A percentile compares a stretch with the other conserved stretches of the same genome.
These are phyloP conservation scores for Penaeus monodon DNA, from an alignment of 2,888 invertebrate species.

Conservation along the genomic window DNA sequence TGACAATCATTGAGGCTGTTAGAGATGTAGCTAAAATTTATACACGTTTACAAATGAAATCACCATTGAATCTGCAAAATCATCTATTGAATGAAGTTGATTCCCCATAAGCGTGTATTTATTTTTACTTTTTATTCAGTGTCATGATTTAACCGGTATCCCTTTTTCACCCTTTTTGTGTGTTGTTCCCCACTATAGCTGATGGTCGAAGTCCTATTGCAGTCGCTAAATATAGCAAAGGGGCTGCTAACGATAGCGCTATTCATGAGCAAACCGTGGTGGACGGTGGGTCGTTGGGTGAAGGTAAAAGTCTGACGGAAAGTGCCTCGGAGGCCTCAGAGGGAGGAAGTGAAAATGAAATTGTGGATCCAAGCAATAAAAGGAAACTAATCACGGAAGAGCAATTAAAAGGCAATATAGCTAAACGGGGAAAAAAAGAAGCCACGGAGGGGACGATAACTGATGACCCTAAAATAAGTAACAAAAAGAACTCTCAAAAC, in stretches of 20 bases:
- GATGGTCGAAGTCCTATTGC: slow-evolving; percentile 8
- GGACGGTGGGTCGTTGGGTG: too few relatives aligned
- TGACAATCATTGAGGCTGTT: too few relatives aligned
- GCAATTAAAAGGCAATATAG: background rate
- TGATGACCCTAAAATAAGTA: background rate
- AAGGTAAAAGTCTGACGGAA: background rate
- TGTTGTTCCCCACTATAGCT: slow-evolving; percentile 34
- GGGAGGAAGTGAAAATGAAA: slow-evolving; percentile 5
- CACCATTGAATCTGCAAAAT: background rate
- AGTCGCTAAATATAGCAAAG: slow-evolving; percentile 21
- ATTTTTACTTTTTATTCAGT: slow-evolving; percentile 1
- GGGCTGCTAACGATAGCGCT: slow-evolving; percentile 7
- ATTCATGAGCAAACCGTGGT: too few relatives aligned
- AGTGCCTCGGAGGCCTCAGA: background rate
- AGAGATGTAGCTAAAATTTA: too few relatives aligned
- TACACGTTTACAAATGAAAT: background rate
- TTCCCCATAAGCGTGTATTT: background rate
- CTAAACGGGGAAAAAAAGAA: background rate
- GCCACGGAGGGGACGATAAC: background rate
- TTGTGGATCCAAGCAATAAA: background rate
- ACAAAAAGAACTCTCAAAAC: background rate
- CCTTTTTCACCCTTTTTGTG: slow-evolving; percentile 28
- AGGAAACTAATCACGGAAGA: background rate
- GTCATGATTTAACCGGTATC: background rate
- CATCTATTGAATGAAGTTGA: background rate